Conservation (phyloP, 2,113 vertebrate species). For the Pomatorhinus ruficollis region DNA sequence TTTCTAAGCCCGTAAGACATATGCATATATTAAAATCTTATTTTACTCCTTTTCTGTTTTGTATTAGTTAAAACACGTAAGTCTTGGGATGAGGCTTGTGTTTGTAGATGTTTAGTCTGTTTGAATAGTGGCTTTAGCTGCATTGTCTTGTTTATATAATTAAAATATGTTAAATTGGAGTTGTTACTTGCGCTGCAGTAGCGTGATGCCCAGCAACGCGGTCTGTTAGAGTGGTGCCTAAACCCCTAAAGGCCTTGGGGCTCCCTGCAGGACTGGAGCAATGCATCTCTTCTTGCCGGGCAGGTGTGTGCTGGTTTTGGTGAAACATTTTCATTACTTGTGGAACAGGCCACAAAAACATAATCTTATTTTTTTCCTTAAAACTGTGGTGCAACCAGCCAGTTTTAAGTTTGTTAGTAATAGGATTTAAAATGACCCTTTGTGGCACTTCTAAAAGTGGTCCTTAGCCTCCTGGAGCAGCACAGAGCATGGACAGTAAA, state of each 20-base stretch:
- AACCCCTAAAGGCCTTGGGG: fast-evolving
- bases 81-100: background rate
- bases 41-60: background rate
- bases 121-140: background rate
- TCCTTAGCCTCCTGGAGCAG: background rate
- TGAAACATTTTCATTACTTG: background rate
- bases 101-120: background rate
- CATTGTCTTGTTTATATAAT: background rate
- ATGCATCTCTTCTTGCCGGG: background rate
- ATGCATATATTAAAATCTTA: background rate
- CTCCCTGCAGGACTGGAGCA: background rate
- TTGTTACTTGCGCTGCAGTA: background rate
- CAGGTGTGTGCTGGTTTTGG: background rate
- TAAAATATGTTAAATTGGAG: background rate
- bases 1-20: background rate
- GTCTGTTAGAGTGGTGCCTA: background rate
- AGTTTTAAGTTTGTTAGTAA: background rate
- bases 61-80: background rate
- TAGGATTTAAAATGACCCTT: background rate
- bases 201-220: fast-evolving
- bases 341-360: background rate
- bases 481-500: background rate
- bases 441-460: background rate
- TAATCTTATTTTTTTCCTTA: too few species aligned
- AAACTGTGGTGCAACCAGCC: background rate